Conservation (phyloP, 2,797 vertebrate species). For the Chelonia mydas region DNA sequence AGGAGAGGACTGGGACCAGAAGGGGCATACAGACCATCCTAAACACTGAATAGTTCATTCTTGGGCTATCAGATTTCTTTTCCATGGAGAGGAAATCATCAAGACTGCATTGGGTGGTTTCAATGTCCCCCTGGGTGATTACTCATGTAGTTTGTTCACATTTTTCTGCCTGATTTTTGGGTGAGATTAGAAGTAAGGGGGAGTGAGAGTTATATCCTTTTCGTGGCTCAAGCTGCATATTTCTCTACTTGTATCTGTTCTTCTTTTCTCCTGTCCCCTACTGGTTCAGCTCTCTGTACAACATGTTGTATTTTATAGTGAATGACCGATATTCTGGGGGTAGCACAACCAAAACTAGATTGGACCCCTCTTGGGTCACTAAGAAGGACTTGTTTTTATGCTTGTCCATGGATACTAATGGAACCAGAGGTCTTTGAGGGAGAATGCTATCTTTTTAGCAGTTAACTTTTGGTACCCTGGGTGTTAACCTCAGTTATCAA, state of each 20-base stretch:
- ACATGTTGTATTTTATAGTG: background rate
- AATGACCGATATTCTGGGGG: background rate
- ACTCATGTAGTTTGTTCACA: background rate
- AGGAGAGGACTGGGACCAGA: background rate
- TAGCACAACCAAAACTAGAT: background rate
- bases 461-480: background rate
- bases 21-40: background rate
- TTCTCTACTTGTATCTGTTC: background rate
- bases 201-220: background rate
- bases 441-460: background rate
- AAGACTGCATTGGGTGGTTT: background rate
- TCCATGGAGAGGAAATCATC: background rate
- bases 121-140: background rate
- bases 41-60: background rate
- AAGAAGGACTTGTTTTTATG: background rate
- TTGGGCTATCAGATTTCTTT: background rate
- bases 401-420: background rate
- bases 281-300: background rate
- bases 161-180: background rate
- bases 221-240: fast-evolving
- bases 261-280: background rate
- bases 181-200: background rate
- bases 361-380: background rate
- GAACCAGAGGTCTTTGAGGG: background rate
- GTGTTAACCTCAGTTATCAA: background rate